Base-by-base conservation (phyloP, 2,888 invertebrate genomes). In the Drosophila prostipennis region DNA sequence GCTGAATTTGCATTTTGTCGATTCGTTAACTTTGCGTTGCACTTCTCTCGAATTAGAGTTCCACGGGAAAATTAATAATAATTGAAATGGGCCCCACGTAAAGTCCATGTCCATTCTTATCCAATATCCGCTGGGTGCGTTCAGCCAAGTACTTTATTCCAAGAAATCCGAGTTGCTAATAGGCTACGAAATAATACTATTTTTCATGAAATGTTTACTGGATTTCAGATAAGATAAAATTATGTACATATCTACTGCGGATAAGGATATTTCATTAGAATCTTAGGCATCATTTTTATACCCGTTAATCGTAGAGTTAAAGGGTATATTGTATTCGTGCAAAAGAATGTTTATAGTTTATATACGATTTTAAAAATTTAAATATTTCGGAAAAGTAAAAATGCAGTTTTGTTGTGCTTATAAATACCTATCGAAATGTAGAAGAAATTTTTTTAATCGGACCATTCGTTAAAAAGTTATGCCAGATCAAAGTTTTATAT, bases 41-140 rank as follows among this genome's bases (percentile, higher is more conserved):
- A 56, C 70, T 72, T 71, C 65, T 56, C 60, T 72, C 59, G 49
- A 54, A 61, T 61, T 56, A 29, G 54, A 60, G 68, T 65, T 74
- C 67, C 64, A 34, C 46, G 11, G 45, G 29, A 23, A 45, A 72
- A 55, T 63, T 29, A 23, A 49, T 57, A 29, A 51, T 57, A 65
- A 58, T 80, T 64, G 42, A 64, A 60, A 79, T 79, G 72, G 49
- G 37, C 14, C 48, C 59, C 83, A 83, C 83, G 83, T 65, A 65
- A 26, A n/a, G 23, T n/a, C 39, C 45, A 37, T 45, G 32, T n/a
- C 39, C 45, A 32, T 52, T 52, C 64, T 37, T 51, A 39, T 43
- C 36, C 64, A 46, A 65, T 65, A 67, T 67, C 68, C 65, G 67
- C 39, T 51, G 32, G 49, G 32, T 32, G 23, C 29, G 43, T 19